These are phyloP conservation scores for Condylura cristata DNA, from an alignment of 2,113 vertebrate genomes.

Conservation along the genomic window DNA sequence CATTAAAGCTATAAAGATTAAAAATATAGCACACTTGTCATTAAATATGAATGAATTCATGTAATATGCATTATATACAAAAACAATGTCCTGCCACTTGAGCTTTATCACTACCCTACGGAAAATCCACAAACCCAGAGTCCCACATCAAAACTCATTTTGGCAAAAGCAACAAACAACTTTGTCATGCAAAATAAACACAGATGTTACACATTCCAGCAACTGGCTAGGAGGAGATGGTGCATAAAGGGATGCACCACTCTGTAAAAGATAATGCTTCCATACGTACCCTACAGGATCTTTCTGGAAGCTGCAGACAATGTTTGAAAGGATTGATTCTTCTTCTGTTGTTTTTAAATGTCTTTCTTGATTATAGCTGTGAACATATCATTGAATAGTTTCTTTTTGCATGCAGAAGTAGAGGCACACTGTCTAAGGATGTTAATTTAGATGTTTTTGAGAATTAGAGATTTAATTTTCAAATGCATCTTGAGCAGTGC, in stretches of 20 bases:
- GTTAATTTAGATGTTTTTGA: neutral
- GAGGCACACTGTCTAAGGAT: fast-evolving
- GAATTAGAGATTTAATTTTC: constrained; percentile 20
- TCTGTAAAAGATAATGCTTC: neutral
- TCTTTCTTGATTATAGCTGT: neutral
- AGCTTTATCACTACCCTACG: constrained; percentile 72
- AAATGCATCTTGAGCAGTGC: constrained; percentile 40
- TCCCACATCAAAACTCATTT: constrained; percentile 79
- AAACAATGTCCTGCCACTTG: constrained; percentile 71
- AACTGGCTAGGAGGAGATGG: constrained; percentile 56
- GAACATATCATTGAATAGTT: neutral
- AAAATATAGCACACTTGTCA: constrained; percentile 88
- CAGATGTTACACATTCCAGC: constrained; percentile 84
- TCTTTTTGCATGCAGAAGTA: fast-evolving
- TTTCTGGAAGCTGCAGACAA: neutral
- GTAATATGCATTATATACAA: constrained; percentile 85
- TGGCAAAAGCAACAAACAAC: constrained; percentile 82
- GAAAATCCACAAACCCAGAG: constrained; percentile 77
- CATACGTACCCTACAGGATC: neutral
- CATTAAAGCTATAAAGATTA: constrained; percentile 90
- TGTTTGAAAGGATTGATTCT: neutral
- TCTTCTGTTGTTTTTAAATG: neutral
- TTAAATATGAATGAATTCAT: constrained; percentile 89
- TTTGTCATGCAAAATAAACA: constrained; percentile 89
- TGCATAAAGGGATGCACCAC: constrained; percentile 48